Conservation (phyloP, 2,888 invertebrate genomes). For the Cistogaster globosa region DNA sequence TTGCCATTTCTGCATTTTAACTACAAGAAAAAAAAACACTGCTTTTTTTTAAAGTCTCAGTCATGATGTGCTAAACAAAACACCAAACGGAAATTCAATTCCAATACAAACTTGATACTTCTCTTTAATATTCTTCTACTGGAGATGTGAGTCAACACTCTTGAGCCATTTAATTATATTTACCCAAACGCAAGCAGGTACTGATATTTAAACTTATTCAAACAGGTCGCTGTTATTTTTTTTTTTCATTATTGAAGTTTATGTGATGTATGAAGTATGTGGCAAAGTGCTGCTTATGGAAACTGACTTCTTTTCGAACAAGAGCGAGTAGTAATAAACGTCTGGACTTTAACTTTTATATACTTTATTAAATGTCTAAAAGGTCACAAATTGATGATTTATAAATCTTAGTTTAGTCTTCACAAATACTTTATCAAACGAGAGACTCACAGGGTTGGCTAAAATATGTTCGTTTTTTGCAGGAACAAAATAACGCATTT, state of each 20-base stretch:
- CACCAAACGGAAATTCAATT: slow-evolving; percentile 68
- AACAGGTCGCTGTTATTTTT: slow-evolving; percentile 13
- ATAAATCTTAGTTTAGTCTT: slow-evolving; percentile 31
- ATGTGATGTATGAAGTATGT: not conserved
- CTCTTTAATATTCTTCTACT: slow-evolving; percentile 8
- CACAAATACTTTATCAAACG: not conserved
- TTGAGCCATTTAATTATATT: no score
- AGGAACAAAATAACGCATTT: no score
- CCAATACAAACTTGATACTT: slow-evolving; percentile 61
- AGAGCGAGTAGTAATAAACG: slow-evolving; percentile 42
- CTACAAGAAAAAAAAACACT: slow-evolving; percentile 22
- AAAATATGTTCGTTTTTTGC: not conserved
- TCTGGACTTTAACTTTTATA: slow-evolving; percentile 51
- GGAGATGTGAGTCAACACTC: slow-evolving; percentile 21
- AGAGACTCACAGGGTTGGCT: not conserved
- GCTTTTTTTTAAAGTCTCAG: slow-evolving; percentile 51
- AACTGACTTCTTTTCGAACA: slow-evolving; percentile 55
- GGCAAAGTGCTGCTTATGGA: slow-evolving; percentile 34
- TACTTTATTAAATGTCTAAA: slow-evolving; percentile 62
- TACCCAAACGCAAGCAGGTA: no score
- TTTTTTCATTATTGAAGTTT: slow-evolving; percentile 53
- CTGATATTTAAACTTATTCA: slow-evolving; percentile 31
- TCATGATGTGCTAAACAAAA: slow-evolving; percentile 64
- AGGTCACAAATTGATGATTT: slow-evolving; percentile 66
- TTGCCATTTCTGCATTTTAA: not conserved